phyloP scores from a whole-genome alignment of 2,113 vertebrate genomes.

The Pomatostomus ruficeps region DNA sequence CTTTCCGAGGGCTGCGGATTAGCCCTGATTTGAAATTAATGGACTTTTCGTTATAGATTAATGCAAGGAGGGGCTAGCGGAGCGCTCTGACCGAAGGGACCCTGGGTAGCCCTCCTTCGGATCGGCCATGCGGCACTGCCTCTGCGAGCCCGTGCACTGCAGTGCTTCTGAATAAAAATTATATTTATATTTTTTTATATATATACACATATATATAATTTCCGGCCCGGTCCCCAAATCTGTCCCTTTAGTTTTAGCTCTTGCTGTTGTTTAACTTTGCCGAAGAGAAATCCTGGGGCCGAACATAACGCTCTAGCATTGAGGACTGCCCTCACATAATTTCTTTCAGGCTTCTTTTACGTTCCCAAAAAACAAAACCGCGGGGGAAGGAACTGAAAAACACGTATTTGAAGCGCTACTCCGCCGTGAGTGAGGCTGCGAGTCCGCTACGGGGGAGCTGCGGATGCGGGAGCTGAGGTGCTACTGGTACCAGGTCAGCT shows the following conservation, averaged over 20 bases:
- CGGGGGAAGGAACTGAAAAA: not conserved
- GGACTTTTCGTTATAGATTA: slow-evolving; percentile 25
- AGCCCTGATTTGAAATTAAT: not conserved
- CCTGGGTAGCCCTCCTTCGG: not conserved
- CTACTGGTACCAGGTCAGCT: not conserved
- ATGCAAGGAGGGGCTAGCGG: not conserved
- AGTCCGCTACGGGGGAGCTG: not conserved
- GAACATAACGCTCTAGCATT: not conserved
- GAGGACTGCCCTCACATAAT: not conserved
- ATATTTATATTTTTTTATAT: rapidly evolving
- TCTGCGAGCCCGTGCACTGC: not conserved
- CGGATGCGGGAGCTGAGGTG: not conserved
- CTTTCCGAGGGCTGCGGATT: not conserved
- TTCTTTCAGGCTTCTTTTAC: not conserved
- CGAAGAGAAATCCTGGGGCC: not conserved
- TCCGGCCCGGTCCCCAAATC: not conserved
- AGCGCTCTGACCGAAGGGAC: not conserved
- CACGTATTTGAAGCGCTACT: not conserved
- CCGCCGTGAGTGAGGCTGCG: not conserved
- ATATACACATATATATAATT: rapidly evolving
- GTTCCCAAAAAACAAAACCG: not conserved
- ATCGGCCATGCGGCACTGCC: not conserved
- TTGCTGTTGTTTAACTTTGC: not conserved
- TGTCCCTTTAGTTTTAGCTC: not conserved
- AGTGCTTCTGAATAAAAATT: not conserved